These are phyloP conservation scores for Heliothis peltigera DNA, from an alignment of 2,888 invertebrate genomes.

Conservation along the genomic window DNA sequence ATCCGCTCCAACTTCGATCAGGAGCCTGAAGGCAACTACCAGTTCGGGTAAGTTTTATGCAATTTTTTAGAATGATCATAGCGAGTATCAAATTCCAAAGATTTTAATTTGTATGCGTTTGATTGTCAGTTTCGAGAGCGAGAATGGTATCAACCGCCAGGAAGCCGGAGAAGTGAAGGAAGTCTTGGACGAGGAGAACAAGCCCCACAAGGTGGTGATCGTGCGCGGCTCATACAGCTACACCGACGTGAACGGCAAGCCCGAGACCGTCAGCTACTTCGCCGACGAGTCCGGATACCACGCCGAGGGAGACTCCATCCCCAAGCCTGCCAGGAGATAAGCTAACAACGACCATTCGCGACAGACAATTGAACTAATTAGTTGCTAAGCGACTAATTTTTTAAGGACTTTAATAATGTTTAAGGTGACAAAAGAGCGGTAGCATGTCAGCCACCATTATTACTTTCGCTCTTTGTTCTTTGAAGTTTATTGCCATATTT, in stretches of 20 bases:
- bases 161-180: conserved; percentile 61
- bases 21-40: conserved; percentile 29
- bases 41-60: conserved; percentile 26
- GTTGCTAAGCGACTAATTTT: too few relatives aligned
- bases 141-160: too few relatives aligned
- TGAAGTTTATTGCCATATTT: conserved; percentile 16
- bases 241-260: conserved; percentile 88
- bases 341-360: conserved; percentile 18
- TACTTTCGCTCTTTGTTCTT: conserved; percentile 14
- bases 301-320: conserved; percentile 90
- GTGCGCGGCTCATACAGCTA: conserved; percentile 91
- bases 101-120: too few relatives aligned
- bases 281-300: conserved; percentile 92
- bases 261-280: conserved; percentile 85
- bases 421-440: conserved; percentile 7
- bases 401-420: not conserved
- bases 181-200: conserved; percentile 88
- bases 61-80: too few relatives aligned
- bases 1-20: not conserved
- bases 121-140: too few relatives aligned
- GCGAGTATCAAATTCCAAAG: too few relatives aligned
- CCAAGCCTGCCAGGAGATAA: conserved; percentile 80
- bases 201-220: conserved; percentile 87
- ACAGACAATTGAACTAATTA: too few relatives aligned
- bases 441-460: not conserved